These are phyloP conservation scores for Squalus acanthias DNA, from an alignment of 2,797 vertebrate genomes.

Conservation along the genomic window DNA sequence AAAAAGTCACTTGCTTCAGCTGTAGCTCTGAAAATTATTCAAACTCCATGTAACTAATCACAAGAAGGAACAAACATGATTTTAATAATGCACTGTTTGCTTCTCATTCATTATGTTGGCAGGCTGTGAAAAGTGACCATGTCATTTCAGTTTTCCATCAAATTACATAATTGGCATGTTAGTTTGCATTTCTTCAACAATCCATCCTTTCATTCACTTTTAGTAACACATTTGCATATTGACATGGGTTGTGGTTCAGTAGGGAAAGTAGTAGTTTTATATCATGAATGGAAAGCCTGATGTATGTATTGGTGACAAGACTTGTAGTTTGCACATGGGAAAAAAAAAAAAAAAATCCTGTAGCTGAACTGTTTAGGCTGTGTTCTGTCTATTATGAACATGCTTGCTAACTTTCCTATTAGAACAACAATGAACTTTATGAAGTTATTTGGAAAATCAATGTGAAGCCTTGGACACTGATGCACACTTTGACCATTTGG, in stretches of 20 bases:
- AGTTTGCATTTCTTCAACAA: neutral
- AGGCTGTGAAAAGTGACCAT: neutral
- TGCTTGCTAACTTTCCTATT: neutral
- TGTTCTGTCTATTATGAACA: neutral
- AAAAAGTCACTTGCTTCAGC: neutral
- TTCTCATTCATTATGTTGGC: conserved; percentile 2
- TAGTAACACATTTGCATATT: neutral
- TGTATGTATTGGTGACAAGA: neutral
- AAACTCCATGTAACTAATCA: neutral
- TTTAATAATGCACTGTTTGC: neutral
- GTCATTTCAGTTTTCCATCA: neutral
- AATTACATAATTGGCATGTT: neutral
- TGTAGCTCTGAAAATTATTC: neutral
- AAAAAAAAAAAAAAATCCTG: neutral
- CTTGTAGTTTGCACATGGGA: neutral
- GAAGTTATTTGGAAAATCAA: neutral
- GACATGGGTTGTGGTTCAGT: neutral
- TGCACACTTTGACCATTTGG: neutral
- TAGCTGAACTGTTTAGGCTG: neutral
- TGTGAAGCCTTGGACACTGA: neutral
- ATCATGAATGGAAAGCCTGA: neutral
- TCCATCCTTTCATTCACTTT: neutral
- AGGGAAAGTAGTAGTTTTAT: neutral
- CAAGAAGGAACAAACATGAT: neutral
- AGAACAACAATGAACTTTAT: neutral